These are phyloP conservation scores for Dicycla oo DNA, from an alignment of 2,888 invertebrate genomes.

Conservation along the genomic window DNA sequence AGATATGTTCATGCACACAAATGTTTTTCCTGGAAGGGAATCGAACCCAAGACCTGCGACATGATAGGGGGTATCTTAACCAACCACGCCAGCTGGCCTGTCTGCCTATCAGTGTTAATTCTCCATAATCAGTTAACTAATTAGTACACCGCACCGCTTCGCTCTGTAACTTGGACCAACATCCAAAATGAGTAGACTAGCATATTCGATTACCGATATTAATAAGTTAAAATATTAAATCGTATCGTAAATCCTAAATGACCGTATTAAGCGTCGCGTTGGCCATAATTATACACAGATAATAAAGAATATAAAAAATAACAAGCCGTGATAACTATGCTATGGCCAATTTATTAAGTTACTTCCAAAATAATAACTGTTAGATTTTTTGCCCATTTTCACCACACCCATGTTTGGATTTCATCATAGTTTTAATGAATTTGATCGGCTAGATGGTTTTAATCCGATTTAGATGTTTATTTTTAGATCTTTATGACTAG, in stretches of 20 bases:
- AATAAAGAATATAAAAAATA: constrained; percentile 52
- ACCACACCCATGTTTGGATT: constrained; percentile 52
- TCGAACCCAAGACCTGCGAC: no score
- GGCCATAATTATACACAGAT: constrained; percentile 48
- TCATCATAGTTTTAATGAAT: constrained; percentile 53
- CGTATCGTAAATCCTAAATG: constrained; percentile 59
- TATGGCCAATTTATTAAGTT: constrained; percentile 58
- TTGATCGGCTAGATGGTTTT: constrained; percentile 31
- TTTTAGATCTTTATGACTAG: constrained; percentile 40
- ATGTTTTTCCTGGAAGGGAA: no score
- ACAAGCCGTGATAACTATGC: constrained; percentile 47
- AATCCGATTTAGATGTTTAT: constrained; percentile 49
- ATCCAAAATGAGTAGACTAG: constrained; percentile 18
- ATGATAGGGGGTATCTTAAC: no score
- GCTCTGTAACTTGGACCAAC: constrained; percentile 2
- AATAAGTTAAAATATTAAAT: constrained; percentile 55
- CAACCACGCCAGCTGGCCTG: no score
- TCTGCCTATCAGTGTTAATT: no score
- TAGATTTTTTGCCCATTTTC: constrained; percentile 41
- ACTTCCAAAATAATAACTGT: constrained; percentile 47
- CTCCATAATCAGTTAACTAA: no score
- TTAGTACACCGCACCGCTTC: no score
- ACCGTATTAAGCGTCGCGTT: constrained; percentile 50
- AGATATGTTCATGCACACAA: no score
- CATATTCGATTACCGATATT: constrained; percentile 49